Conservation (phyloP, 2,888 invertebrate species). For the Teleiodes luculella region DNA sequence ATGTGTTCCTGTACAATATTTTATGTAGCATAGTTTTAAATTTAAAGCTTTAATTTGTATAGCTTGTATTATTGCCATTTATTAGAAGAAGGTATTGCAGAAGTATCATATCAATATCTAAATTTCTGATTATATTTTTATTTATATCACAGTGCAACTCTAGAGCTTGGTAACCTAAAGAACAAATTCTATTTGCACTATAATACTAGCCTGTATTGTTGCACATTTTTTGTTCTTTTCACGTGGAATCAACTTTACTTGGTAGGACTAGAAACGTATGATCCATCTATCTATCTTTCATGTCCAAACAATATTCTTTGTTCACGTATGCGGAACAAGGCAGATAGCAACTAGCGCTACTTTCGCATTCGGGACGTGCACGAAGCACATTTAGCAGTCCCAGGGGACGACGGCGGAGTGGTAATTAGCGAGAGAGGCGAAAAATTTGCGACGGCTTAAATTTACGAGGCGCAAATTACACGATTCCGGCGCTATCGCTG, state of each 20-base stretch:
- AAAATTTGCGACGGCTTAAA: conserved; percentile 77
- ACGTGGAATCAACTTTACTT: too few relatives aligned
- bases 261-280: conserved; percentile 44
- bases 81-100: too few relatives aligned
- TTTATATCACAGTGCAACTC: background rate
- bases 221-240: too few relatives aligned
- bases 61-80: too few relatives aligned
- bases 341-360: conserved; percentile 58
- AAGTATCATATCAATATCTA: too few relatives aligned
- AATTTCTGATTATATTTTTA: too few relatives aligned
- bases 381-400: conserved; percentile 73
- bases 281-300: conserved; percentile 46
- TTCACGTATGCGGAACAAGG: conserved; percentile 54
- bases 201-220: too few relatives aligned
- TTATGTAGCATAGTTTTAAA: background rate
- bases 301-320: conserved; percentile 72
- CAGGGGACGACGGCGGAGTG: conserved; percentile 69
- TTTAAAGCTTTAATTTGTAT: too few relatives aligned
- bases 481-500: conserved; percentile 72
- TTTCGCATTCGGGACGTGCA: conserved; percentile 72
- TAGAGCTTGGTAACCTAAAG: too few relatives aligned
- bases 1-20: background rate
- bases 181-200: too few relatives aligned
- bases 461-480: conserved; percentile 79
- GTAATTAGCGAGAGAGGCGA: conserved; percentile 76